Conservation (phyloP, 1,140 invertebrate species). For the Sitobion miscanthi region DNA sequence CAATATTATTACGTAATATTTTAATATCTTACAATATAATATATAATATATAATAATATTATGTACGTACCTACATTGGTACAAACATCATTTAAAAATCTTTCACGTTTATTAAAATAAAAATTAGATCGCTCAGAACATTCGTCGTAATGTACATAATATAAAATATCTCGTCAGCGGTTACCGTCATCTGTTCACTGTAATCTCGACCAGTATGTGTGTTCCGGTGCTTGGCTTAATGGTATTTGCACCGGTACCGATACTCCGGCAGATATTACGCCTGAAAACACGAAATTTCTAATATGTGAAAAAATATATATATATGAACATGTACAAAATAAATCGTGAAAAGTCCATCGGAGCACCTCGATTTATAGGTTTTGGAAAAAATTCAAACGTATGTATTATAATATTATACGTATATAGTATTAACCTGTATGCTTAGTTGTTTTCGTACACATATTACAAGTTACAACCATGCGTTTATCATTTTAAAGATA, state of each 20-base stretch:
- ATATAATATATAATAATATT: neutral
- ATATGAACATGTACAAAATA: neutral
- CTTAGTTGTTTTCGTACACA: too few species aligned
- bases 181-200: slow-evolving; percentile 74
- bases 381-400: neutral
- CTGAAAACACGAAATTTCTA: slow-evolving; percentile 67
- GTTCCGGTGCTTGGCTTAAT: slow-evolving; percentile 79
- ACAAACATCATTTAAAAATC: neutral
- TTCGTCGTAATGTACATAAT: neutral
- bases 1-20: neutral
- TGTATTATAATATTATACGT: too few species aligned
- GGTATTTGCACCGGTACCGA: slow-evolving; percentile 97
- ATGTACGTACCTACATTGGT: neutral
- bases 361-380: neutral
- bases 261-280: slow-evolving; percentile 94
- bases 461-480: too few species aligned
- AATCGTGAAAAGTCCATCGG: neutral
- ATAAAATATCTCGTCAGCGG: neutral
- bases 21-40: slow-evolving; percentile 9
- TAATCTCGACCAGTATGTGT: slow-evolving; percentile 93
- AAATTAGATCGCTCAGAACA: neutral
- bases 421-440: too few species aligned
- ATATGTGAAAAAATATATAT: neutral
- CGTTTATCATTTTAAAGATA: neutral
- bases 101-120: slow-evolving; percentile 1